These are phyloP conservation scores for Serinus canaria DNA, from an alignment of 2,113 vertebrate species.

Conservation along the genomic window DNA sequence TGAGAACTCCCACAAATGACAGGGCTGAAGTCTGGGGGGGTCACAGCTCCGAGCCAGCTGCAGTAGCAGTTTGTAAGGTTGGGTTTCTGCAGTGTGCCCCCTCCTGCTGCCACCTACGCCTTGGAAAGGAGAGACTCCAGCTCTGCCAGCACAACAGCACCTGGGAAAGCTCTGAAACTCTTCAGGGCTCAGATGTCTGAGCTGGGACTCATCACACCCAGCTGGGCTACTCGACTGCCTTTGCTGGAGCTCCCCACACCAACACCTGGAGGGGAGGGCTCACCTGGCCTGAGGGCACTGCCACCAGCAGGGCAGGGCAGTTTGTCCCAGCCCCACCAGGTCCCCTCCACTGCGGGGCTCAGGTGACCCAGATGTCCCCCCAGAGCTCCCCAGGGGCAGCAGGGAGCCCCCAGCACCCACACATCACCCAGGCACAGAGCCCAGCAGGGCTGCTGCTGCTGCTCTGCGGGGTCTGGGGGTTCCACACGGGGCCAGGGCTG, in stretches of 20 bases:
- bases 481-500: not conserved
- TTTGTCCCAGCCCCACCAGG: not conserved
- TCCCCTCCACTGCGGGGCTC: not conserved
- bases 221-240: accelerated
- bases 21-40: not conserved
- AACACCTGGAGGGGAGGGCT: accelerated
- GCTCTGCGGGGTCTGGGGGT: not conserved
- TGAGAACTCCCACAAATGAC: not conserved
- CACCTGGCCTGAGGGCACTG: accelerated
- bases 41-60: not conserved
- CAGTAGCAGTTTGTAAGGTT: not conserved
- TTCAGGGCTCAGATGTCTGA: not conserved
- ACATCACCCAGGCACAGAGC: accelerated
- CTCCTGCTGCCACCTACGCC: accelerated
- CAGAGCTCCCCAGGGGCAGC: not conserved
- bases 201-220: not conserved
- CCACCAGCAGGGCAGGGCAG: accelerated
- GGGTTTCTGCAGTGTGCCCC: not conserved
- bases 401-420: not conserved
- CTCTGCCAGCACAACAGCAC: not conserved
- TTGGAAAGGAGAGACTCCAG: accelerated
- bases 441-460: not conserved
- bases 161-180: not conserved
- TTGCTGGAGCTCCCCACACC: not conserved
- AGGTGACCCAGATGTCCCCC: not conserved